Percentiles rank a stretch among this genome's conserved stretches.
Evolutionary conservation across 1,140 invertebrate genomes (phyloP).

Genomic region (Dryas iulia): DNA sequence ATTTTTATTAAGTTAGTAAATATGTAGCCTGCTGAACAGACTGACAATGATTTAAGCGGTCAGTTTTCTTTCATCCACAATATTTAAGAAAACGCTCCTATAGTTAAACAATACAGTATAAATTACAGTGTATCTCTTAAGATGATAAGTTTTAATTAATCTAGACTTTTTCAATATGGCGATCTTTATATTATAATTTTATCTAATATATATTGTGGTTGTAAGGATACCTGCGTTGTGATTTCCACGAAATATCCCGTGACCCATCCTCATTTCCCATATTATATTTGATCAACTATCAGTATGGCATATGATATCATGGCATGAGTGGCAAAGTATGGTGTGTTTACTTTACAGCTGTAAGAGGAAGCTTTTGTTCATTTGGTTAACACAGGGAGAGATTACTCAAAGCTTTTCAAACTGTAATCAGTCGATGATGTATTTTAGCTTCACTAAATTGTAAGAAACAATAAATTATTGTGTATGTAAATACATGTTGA

Average conservation of each 20-base stretch:
- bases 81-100: constrained; percentile 77
- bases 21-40: constrained; percentile 71
- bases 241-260: constrained; percentile 70
- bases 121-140: constrained; percentile 80
- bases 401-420: constrained; percentile 72
- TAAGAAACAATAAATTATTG: constrained; percentile 81
- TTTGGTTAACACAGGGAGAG: constrained; percentile 69
- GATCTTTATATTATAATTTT: constrained; percentile 81
- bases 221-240: constrained; percentile 81
- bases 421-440: constrained; percentile 77
- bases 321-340: constrained; percentile 66
- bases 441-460: constrained; percentile 80
- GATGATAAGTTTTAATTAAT: constrained; percentile 78
- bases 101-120: constrained; percentile 75
- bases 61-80: constrained; percentile 81
- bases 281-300: constrained; percentile 40
- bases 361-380: constrained; percentile 70
- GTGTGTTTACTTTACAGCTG: constrained; percentile 68
- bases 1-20: constrained; percentile 74
- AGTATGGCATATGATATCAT: constrained; percentile 41
- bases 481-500: constrained; percentile 77
- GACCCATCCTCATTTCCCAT: constrained; percentile 53
- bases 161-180: constrained; percentile 80
- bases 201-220: constrained; percentile 82
- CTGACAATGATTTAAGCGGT: constrained; percentile 71